Evolutionary conservation across 2,113 vertebrate genomes (phyloP).

Genomic region (Elanus axillaris): DNA sequence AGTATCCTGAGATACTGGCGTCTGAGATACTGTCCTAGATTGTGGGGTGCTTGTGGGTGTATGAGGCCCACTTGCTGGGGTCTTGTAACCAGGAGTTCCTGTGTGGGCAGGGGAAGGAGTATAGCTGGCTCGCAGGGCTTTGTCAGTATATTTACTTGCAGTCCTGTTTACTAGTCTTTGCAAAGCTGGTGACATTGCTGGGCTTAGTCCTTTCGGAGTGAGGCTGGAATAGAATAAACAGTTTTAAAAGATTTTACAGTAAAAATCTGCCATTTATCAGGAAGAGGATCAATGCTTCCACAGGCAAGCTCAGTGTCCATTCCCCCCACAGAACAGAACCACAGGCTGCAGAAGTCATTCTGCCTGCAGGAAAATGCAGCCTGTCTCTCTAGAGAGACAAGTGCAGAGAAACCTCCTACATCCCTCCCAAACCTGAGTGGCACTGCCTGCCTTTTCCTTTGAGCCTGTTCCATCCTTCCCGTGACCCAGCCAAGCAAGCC

Average conservation of each 20-base stretch:
- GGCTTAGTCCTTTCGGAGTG: slow-evolving; percentile 91
- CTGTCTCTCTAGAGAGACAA: not conserved
- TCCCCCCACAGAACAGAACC: not conserved
- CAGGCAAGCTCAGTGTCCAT: accelerated
- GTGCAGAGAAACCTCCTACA: not conserved
- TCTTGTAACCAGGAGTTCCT: slow-evolving; percentile 75
- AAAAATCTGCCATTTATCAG: not conserved
- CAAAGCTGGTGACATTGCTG: slow-evolving; percentile 90
- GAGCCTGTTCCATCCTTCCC: not conserved
- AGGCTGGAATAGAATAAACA: slow-evolving; percentile 75
- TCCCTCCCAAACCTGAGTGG: not conserved
- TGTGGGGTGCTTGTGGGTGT: slow-evolving; percentile 84
- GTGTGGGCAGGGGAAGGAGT: slow-evolving; percentile 90
- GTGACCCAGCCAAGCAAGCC: not conserved
- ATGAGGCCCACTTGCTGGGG: slow-evolving; percentile 73
- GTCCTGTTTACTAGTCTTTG: slow-evolving; percentile 92
- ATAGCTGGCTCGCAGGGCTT: slow-evolving; percentile 93
- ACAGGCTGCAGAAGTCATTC: not conserved
- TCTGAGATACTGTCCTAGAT: slow-evolving; percentile 74
- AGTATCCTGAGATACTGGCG: slow-evolving; percentile 84
- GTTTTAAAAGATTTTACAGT: not conserved
- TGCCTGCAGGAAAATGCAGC: not conserved
- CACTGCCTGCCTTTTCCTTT: not conserved
- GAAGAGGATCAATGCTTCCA: not conserved
- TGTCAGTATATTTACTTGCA: slow-evolving; percentile 94